phyloP scores from a whole-genome alignment of 2,797 vertebrate genomes.

The Semaprochilodus insignis region DNA sequence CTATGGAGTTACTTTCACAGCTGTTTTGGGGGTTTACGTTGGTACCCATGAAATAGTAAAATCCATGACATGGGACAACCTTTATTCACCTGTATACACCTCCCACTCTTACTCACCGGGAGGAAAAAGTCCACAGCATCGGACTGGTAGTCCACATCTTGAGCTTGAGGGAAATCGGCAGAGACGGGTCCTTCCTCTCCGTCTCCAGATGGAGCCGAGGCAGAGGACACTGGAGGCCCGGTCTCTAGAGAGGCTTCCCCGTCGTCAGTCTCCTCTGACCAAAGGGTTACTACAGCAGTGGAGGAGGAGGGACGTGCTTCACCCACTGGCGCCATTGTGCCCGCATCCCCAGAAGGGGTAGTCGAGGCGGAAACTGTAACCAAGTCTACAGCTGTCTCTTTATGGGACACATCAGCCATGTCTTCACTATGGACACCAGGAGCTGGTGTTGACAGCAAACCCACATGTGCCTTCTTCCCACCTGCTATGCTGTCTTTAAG shows the following conservation, averaged over 20 bases:
- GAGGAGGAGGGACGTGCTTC: conserved; percentile 55
- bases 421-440: conserved; percentile 23
- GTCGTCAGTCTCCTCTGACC: conserved; percentile 30
- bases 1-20: no score
- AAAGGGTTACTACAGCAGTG: conserved; percentile 39
- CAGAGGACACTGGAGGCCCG: conserved; percentile 38
- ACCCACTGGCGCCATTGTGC: conserved; percentile 53
- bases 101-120: conserved; percentile 72
- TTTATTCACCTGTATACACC: background rate
- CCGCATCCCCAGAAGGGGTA: conserved; percentile 40
- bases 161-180: conserved; percentile 46
- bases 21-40: background rate
- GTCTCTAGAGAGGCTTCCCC: conserved; percentile 48
- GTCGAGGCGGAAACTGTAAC: conserved; percentile 60
- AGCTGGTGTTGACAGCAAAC: conserved; percentile 23
- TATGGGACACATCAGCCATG: background rate
- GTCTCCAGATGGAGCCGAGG: conserved; percentile 54
- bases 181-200: conserved; percentile 42
- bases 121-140: conserved; percentile 67
- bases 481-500: conserved; percentile 30
- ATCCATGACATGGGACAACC: background rate
- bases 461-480: conserved; percentile 30
- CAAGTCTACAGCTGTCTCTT: conserved; percentile 13
- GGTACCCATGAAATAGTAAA: background rate
- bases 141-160: conserved; percentile 69